Base-by-base conservation (phyloP, 2,888 invertebrate genomes). In the Philereme vetulata region DNA sequence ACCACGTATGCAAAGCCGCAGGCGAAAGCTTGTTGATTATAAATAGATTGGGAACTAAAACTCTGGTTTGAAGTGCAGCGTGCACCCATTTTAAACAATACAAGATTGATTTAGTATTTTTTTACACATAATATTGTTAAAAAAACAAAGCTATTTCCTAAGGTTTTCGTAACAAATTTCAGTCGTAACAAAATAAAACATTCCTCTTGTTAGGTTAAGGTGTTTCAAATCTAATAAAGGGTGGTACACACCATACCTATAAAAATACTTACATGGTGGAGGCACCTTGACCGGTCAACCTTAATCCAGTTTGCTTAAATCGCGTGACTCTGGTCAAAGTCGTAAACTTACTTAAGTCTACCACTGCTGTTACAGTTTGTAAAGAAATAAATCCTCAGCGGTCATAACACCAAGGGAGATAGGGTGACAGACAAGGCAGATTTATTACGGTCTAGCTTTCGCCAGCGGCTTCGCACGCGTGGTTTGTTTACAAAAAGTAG, bases 251-350 rank as follows among this genome's bases (percentile, higher is more conserved):
- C 4, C 8, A 32, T 33, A 7, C 44, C 5, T 44, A 44, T 21
- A 21, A 11, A 45, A 45, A 46, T 46, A 8, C 45, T 35, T 35
- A 35, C 35, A 7, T 35, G 35, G 7, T 6, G 3, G 35, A 6
- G 35, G 1, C 21, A 55, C 56, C 60, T 61, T 61, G 61, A 53
- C 54, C 46, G n/a, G 36, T 46, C 36, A 38, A 21, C 43, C 53
- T 42, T 40, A 57, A 21, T 45, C 48, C 9, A 38, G 4, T 46
- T 51, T 47, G 45, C 47, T 32, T 47, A 42, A 50, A 43, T 54
- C 51, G 57, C 57, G 62, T 62, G 62, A 61, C 57, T 49, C 49
- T 55, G 51, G 47, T 48, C 54, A 49, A 59, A 51, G 47, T n/a
- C 43, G 47, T 58, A 51, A 57, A 54, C 48, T 51, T 38, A 34